Evolutionary conservation across 2,888 invertebrate genomes (phyloP), one percentile per base, ranked within the genome.

Genomic region (Yponomeuta cagnagella): DNA sequence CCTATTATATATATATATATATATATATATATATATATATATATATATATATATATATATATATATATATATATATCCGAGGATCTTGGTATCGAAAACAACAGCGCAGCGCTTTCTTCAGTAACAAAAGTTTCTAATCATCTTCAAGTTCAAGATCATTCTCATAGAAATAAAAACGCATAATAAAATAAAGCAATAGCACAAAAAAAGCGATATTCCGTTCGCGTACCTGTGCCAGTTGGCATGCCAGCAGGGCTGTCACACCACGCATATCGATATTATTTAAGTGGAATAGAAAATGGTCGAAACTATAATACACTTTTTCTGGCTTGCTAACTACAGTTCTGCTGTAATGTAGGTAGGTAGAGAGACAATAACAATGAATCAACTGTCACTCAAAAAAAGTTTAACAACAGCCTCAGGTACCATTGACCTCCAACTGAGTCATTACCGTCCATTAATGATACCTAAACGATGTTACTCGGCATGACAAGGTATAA

Each of bases 401-500:
- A 15, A 58, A 58, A 15, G 6, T 15, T 58, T 15, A 58, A 58
- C 52, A 58, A 58, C 15, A 58, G 52, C 52, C 52, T 58, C 52
- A 15, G 3, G 52, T 58, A 10, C 65, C 65, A 65, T 30, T 65
- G 33, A 65, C 65, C 65, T 33, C 65, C 65, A 9, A 31, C 6
- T 65, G 31, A 65, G 9, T 67, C 67, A 67, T 67, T 67, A 67
- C 67, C 15, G 43, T n/a, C 43, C 12, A 67, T 67, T 67, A 43
- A 67, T 33, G 67, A 33, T 33, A 67, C 37, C n/a, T 67, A 67
- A 33, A 12, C 37, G 37, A 43, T 67, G 67, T n/a, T n/a, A 33
- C 37, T 64, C 9, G 30, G 30, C 67, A 67, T 67, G 74, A 74
- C 76, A 75, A 77, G 74, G 76, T 75, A 79, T 83, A 84, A 87